These are phyloP conservation scores for Platyrinchus mystaceus DNA, from an alignment of 2,797 vertebrate genomes.

Conservation along the genomic window DNA sequence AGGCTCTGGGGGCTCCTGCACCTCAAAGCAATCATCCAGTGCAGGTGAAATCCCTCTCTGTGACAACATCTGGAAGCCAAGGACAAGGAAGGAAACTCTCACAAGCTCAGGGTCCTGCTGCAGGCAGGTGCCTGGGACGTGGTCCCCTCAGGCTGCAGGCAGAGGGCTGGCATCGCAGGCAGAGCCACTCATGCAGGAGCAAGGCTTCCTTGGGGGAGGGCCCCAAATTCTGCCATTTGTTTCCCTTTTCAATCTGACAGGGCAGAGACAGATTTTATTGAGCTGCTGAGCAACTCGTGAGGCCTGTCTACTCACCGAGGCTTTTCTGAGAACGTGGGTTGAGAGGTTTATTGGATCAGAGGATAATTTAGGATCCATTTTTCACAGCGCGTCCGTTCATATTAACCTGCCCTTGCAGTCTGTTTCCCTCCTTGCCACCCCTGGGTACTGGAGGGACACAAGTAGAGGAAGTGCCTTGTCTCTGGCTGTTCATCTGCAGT, in stretches of 20 bases:
- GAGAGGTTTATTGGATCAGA: constrained; percentile 36
- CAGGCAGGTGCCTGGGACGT: rapidly evolving
- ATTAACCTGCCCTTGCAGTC: not conserved
- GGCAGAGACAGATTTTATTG: constrained; percentile 44
- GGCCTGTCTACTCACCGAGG: not conserved
- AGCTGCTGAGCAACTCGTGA: constrained; percentile 15
- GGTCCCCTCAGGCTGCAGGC: not conserved
- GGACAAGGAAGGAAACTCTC: not conserved
- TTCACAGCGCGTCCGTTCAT: not conserved
- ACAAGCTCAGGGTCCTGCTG: not conserved
- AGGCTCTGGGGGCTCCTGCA: rapidly evolving
- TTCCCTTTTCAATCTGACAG: constrained; percentile 18
- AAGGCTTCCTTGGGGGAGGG: not conserved
- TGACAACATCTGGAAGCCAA: not conserved
- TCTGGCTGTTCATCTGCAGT: rapidly evolving
- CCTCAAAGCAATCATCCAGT: rapidly evolving
- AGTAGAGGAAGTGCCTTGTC: not conserved
- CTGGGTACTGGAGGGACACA: not conserved
- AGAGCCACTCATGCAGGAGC: rapidly evolving
- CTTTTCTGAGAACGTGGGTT: not conserved
- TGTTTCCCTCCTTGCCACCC: not conserved
- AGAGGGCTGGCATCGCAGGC: not conserved
- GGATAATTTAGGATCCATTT: constrained; percentile 43
- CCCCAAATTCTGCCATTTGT: not conserved
- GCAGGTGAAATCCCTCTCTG: not conserved